Conservation (phyloP, 1,140 invertebrate species). For the Oncopeltus fasciatus region DNA sequence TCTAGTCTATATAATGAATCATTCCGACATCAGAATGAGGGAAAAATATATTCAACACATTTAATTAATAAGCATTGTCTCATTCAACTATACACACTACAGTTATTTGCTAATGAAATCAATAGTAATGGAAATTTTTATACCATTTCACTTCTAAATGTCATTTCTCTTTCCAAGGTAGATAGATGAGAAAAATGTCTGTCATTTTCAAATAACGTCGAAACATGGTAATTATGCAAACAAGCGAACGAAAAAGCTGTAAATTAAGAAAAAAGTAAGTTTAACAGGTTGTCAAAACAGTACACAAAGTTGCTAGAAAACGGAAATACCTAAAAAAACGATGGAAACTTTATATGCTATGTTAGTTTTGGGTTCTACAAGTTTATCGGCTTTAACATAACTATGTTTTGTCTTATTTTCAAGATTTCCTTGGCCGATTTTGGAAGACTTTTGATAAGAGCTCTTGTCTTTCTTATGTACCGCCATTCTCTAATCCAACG, state of each 20-base stretch:
- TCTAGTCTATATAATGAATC: too few species aligned
- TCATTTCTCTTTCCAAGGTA: slow-evolving; percentile 65
- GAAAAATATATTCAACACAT: too few species aligned
- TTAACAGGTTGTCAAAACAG: background rate
- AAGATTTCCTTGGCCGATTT: background rate
- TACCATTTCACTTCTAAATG: slow-evolving; percentile 68
- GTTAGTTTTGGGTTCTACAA: background rate
- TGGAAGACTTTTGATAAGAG: background rate
- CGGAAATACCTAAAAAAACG: background rate
- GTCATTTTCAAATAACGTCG: slow-evolving; percentile 63
- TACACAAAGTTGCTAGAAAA: background rate
- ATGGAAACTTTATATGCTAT: background rate
- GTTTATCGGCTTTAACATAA: background rate
- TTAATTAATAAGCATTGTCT: too few species aligned
- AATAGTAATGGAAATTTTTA: too few species aligned
- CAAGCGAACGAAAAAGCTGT: slow-evolving; percentile 28
- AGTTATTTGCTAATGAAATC: too few species aligned
- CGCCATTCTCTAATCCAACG: slow-evolving; percentile 26
- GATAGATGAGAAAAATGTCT: slow-evolving; percentile 70
- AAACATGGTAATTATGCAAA: slow-evolving; percentile 48
- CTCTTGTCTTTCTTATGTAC: slow-evolving; percentile 8
- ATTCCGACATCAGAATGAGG: too few species aligned
- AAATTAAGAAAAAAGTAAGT: background rate
- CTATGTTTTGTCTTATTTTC: background rate
- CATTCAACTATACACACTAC: too few species aligned